Evolutionary conservation across 2,113 vertebrate species (phyloP).

Genomic region (Mesoclemmys tuberculata): DNA sequence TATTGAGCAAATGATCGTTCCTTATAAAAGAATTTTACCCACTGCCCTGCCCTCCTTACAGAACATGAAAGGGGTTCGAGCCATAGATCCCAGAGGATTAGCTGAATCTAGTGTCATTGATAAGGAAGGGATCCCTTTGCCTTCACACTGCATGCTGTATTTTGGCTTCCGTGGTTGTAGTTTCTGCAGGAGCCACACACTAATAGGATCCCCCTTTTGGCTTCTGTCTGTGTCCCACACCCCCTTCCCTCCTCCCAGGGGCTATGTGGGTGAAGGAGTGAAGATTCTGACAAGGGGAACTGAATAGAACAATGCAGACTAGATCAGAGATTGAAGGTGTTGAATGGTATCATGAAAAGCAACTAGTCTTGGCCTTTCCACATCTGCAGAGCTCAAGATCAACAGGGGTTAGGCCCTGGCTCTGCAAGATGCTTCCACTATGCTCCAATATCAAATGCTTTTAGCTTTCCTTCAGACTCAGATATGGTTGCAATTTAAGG

Average conservation of each 20-base stretch:
- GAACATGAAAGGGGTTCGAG: not conserved
- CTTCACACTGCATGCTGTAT: rapidly evolving
- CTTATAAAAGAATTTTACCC: not conserved
- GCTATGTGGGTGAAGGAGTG: not conserved
- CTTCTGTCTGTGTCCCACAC: not conserved
- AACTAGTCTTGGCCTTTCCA: not conserved
- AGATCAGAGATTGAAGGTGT: rapidly evolving
- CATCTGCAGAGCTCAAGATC: not conserved
- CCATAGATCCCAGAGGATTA: not conserved
- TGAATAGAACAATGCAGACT: not conserved
- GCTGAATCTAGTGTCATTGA: not conserved
- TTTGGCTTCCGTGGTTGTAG: not conserved
- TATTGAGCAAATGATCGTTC: not conserved
- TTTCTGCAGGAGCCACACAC: not conserved
- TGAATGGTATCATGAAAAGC: not conserved
- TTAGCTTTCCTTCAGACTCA: rapidly evolving
- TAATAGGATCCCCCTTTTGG: not conserved
- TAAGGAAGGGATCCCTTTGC: not conserved
- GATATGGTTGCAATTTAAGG: rapidly evolving
- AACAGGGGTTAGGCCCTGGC: not conserved
- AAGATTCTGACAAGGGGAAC: not conserved
- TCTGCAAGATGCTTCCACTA: too few relatives aligned
- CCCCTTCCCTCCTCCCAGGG: too few relatives aligned
- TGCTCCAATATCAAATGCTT: not conserved
- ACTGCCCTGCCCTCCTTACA: not conserved